Conservation (phyloP, 2,113 vertebrate genomes). For the Tragelaphus imberbis region DNA sequence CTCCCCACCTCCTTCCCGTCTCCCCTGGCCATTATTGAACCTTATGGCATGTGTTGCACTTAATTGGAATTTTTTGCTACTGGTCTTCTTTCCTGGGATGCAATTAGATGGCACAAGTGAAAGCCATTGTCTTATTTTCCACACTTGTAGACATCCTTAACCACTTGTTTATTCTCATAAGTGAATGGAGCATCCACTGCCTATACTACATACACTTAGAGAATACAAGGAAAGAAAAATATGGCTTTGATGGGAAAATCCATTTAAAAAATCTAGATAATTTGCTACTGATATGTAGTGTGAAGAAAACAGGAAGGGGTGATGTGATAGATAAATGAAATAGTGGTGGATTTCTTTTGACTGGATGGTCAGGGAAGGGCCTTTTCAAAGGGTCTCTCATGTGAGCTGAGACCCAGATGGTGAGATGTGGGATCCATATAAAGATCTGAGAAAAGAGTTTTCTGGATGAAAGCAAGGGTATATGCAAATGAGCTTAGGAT, state of each 20-base stretch:
- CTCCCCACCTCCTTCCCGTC: fast-evolving
- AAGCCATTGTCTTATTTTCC: not conserved
- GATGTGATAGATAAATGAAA: not conserved
- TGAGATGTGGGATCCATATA: not conserved
- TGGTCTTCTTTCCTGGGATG: not conserved
- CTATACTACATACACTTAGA: not conserved
- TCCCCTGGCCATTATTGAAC: not conserved
- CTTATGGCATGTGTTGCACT: not conserved
- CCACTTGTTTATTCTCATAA: not conserved
- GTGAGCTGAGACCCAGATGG: not conserved
- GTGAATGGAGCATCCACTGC: not conserved
- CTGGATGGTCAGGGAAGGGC: not conserved
- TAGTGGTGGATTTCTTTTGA: not conserved
- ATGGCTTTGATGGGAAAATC: not conserved
- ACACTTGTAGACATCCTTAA: not conserved
- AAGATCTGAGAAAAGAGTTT: not conserved
- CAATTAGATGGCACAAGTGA: not conserved
- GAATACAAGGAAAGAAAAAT: not conserved
- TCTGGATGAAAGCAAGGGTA: not conserved
- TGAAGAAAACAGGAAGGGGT: not conserved
- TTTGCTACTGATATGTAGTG: not conserved
- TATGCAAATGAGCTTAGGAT: not conserved
- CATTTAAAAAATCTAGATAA: not conserved
- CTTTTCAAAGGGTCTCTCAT: not conserved
- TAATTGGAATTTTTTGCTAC: not conserved